Evolutionary conservation across 2,113 vertebrate genomes (phyloP), one percentile per base, ranked within the genome.

Genomic region (Sisor rabdophorus): DNA sequence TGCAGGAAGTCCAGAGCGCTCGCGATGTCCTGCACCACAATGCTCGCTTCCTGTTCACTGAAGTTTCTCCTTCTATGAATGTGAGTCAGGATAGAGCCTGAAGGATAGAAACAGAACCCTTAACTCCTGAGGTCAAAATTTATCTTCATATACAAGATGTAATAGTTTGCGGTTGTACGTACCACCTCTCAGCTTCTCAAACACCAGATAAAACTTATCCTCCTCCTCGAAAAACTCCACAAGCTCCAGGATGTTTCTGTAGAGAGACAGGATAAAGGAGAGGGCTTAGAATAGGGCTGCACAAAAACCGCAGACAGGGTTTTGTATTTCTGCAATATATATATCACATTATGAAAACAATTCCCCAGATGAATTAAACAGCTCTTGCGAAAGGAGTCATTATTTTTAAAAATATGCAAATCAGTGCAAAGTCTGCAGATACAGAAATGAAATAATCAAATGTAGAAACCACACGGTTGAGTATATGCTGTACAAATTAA

Each of bases 211-310:
- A 89, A 99, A 99, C 79, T 96, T 95, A 55, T 98, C 97, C 78
- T 99, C 97, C 79, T 98, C 97, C 85, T 98, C 97, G 3, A 98
- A 98, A 87, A 99, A 98, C 86, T 99, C 97, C 0, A 99, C 97
- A 84, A 99, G 90, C 84, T 98, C 96, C 76, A 99, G 90, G 77
- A 99, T 96, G 0, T 98, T 98, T 82, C 97, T 99, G 76, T 17
- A 86, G 1, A 55, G 44, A 20, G 24, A 24, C 30, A 60, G 53
- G 76, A 26, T 24, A 47, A 77, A 8, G 19, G 1, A 9, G 40
- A 10, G 5, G 40, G 40, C 1, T 44, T 44, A 7, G 40, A 44
- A 44, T 44, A 44, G 40, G 40, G 40, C 40, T 44, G 40, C 9
- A 44, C 40, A 36, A 36, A 36, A 36, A 36, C 3, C 3, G 7